Percentiles rank a stretch among this genome's conserved stretches.
Evolutionary conservation across 2,888 invertebrate genomes (phyloP).

Genomic region (Carabus problematicus): DNA sequence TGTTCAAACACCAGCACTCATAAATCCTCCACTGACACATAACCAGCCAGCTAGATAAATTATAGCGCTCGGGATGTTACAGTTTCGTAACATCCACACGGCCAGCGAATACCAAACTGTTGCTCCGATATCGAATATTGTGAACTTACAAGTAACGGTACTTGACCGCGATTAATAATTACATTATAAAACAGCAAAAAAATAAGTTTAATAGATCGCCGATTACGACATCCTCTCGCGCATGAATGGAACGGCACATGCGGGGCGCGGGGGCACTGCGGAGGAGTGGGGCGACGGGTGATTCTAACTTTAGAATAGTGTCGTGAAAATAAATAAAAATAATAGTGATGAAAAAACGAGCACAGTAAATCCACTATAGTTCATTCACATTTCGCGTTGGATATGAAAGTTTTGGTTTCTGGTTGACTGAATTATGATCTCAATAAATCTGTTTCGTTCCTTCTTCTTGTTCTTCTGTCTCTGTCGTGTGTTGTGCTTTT

Average conservation of each 20-base stretch:
- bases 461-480: neutral
- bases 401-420: slow-evolving; percentile 18
- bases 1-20: too few relatives aligned
- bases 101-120: too few relatives aligned
- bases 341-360: too few relatives aligned
- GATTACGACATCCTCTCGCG: slow-evolving; percentile 46
- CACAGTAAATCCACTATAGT: too few relatives aligned
- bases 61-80: too few relatives aligned
- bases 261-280: slow-evolving; percentile 43
- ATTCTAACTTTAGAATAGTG: slow-evolving; percentile 36
- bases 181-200: slow-evolving; percentile 29
- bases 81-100: too few relatives aligned
- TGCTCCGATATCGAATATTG: too few relatives aligned
- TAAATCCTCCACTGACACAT: too few relatives aligned
- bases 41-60: too few relatives aligned
- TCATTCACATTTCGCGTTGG: slow-evolving; percentile 32
- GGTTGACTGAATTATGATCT: slow-evolving; percentile 18
- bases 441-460: slow-evolving; percentile 18
- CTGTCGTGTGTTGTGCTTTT: neutral
- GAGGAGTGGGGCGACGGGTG: neutral
- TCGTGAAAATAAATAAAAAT: slow-evolving; percentile 25
- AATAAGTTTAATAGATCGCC: slow-evolving; percentile 39
- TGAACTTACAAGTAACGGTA: slow-evolving; percentile 28
- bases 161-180: slow-evolving; percentile 21
- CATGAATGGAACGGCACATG: slow-evolving; percentile 52